Base-by-base conservation (phyloP, 2,888 invertebrate species). In the Zaprionus obscuricornis region DNA sequence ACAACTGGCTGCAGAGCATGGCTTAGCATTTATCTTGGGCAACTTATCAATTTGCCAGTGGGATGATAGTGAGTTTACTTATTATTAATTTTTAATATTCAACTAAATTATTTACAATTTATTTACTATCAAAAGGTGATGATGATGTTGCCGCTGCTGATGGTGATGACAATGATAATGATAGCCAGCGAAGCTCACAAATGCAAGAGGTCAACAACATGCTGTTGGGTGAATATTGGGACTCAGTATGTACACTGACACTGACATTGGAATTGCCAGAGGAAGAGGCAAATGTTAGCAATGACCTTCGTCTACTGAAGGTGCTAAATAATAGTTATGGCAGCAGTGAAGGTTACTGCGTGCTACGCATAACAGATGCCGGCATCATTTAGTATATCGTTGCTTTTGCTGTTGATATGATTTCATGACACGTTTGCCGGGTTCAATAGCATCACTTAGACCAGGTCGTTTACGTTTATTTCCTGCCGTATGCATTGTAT, bases 371-470 rank as follows among this genome's bases (percentile, higher is more conserved):
- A 16, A 69, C 82, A 22, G 72, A 74, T 20, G 73, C 57, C 8
- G 85, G 85, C 45, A 37, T 86, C 16, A 55, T 77, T 66, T 86
- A 73, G 36, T n/a, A 11, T 36, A 43, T 10, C 92, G 66, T 93
- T 93, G 88, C 93, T 95, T 90, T 7, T 92, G 78, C 93, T 93
- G 88, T 93, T 95, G 91, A 93, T 93, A 88, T 10, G 82, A 57
- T 90, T 95, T 95, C 90, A 97, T 92, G 6, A 96, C 95, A 91
- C 95, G 96, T 87, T 97, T 96, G 14, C 96, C 94, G 5, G 97
- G 97, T 33, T 95, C 91, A 46, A 97, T 89, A 2, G 92, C 92
- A 86, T 96, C 93, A 26, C 94, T 92, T 10, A 97, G 90, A 0
- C 97, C 97, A 34, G 96, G 95, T 47, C 96, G 91, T 84, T 95